These are phyloP conservation scores for Orthonyx spaldingii DNA, from an alignment of 2,113 vertebrate genomes.

Conservation along the genomic window DNA sequence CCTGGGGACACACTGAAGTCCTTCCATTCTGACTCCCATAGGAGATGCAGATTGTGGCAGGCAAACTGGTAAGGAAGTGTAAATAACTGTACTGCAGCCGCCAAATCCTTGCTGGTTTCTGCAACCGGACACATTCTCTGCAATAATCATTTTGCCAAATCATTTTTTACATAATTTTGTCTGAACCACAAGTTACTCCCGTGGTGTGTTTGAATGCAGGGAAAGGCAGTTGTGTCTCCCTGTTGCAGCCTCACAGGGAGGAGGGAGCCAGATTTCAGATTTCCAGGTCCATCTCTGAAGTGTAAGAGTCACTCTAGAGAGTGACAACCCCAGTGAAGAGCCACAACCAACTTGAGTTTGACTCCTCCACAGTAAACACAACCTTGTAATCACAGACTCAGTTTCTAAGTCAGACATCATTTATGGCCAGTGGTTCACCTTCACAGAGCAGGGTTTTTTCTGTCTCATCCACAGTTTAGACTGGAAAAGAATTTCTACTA, in stretches of 20 bases:
- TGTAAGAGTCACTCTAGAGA: background rate
- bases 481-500: background rate
- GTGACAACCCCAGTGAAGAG: background rate
- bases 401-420: background rate
- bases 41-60: background rate
- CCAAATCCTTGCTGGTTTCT: background rate
- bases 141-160: background rate
- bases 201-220: background rate
- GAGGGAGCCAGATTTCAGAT: background rate
- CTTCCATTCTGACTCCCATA: background rate
- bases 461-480: background rate
- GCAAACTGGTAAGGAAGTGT: background rate
- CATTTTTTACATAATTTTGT: background rate
- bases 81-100: background rate
- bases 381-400: background rate
- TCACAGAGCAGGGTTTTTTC: background rate
- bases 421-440: background rate
- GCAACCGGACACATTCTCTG: background rate
- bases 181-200: rapidly evolving
- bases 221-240: background rate
- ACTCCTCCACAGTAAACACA: background rate
- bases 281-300: background rate
- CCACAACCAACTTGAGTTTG: background rate
- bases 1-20: background rate
- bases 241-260: background rate